These are phyloP conservation scores for Tryphoninae sp. DNA, from an alignment of 2,888 invertebrate species.

Conservation along the genomic window DNA sequence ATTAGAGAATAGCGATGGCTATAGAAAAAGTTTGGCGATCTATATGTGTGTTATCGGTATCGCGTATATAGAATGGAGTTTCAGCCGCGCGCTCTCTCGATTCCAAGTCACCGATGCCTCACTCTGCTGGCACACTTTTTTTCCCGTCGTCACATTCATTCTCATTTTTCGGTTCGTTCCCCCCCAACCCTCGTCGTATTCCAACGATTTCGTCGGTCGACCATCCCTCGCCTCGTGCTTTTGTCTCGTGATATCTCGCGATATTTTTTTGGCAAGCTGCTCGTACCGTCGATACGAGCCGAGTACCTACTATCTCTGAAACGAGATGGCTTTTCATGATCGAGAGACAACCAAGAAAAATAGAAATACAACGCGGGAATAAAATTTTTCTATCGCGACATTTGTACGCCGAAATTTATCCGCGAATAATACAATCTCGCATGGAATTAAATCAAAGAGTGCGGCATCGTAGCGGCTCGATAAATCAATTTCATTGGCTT, in stretches of 20 bases:
- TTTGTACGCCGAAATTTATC: background rate
- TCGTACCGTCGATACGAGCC: background rate
- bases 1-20: slow-evolving; percentile 35
- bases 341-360: background rate
- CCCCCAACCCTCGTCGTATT: background rate
- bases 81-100: slow-evolving; percentile 7
- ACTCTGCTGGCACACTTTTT: slow-evolving; percentile 60
- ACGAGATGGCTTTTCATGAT: slow-evolving; percentile 1
- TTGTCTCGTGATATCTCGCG: background rate
- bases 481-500: slow-evolving; percentile 55
- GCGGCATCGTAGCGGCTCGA: slow-evolving; percentile 29
- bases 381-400: slow-evolving; percentile 3
- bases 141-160: slow-evolving; percentile 37
- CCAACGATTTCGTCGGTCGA: background rate
- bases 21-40: slow-evolving; percentile 54
- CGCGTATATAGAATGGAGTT: background rate
- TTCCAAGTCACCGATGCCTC: slow-evolving; percentile 46
- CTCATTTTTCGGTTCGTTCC: slow-evolving; percentile 33
- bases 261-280: background rate
- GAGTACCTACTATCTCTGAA: background rate
- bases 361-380: background rate
- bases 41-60: slow-evolving; percentile 23
- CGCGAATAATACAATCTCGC: slow-evolving; percentile 1
- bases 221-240: background rate
- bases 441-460: slow-evolving; percentile 42